A percentile compares a stretch with the other conserved stretches of the same genome.
phyloP scores from a whole-genome alignment of 1,140 invertebrate species.

The Scaptomyza pallida region DNA sequence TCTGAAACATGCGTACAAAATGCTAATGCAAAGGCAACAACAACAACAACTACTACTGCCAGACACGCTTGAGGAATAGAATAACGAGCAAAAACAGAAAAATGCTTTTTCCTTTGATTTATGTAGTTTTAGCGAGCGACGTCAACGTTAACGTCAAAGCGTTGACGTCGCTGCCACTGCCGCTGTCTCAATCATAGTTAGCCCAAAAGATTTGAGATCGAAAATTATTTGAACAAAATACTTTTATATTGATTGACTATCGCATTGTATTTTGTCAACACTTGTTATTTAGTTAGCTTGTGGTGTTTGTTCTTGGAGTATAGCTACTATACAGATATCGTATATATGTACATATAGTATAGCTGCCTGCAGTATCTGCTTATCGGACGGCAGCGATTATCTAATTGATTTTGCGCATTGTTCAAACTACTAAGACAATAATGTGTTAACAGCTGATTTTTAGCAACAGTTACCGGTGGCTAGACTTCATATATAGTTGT shows the following conservation, averaged over 20 bases:
- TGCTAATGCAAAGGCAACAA: slow-evolving; percentile 57
- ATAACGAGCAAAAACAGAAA: slow-evolving; percentile 52
- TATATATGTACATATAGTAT: too few relatives aligned
- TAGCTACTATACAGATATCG: too few relatives aligned
- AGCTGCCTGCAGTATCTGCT: too few relatives aligned
- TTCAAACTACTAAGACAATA: slow-evolving; percentile 34
- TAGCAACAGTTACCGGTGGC: too few relatives aligned
- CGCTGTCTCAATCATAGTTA: slow-evolving; percentile 23
- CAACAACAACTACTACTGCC: slow-evolving; percentile 45
- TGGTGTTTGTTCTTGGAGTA: too few relatives aligned
- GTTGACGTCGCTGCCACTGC: slow-evolving; percentile 15
- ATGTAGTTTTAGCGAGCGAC: slow-evolving; percentile 71
- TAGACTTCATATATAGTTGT: too few relatives aligned
- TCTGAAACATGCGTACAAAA: slow-evolving; percentile 76
- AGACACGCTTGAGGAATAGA: slow-evolving; percentile 32
- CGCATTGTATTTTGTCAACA: too few relatives aligned
- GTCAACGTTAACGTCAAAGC: slow-evolving; percentile 21
- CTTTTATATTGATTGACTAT: too few relatives aligned
- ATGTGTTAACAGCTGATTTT: slow-evolving; percentile 34
- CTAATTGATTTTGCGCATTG: slow-evolving; percentile 17
- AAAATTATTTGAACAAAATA: too few relatives aligned
- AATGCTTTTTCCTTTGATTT: slow-evolving; percentile 75
- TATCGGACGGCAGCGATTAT: neutral
- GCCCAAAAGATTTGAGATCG: neutral
- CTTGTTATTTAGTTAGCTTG: too few relatives aligned